Percentiles rank a stretch among this genome's conserved stretches.
Evolutionary conservation across 2,113 vertebrate genomes (phyloP).

Genomic region (Passer montanus): DNA sequence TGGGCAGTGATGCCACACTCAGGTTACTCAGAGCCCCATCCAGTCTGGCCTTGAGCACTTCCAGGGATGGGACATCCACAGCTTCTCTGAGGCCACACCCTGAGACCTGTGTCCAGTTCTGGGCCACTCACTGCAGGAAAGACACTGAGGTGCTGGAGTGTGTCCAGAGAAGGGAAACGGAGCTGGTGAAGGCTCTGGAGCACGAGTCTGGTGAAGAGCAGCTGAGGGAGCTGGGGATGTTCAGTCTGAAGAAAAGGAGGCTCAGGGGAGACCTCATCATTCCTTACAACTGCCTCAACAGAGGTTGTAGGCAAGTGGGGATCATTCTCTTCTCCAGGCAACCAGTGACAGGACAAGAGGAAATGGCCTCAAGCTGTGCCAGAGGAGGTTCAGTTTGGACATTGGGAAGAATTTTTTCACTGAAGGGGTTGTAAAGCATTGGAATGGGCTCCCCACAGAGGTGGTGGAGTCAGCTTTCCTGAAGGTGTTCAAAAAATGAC

Average conservation of each 20-base stretch:
- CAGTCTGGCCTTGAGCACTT: no score
- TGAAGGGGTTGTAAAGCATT: not conserved
- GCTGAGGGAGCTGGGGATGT: not conserved
- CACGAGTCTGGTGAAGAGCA: not conserved
- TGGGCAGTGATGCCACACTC: not conserved
- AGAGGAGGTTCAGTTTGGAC: not conserved
- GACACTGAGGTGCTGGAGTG: not conserved
- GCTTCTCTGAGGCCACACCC: not conserved
- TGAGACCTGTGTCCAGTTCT: not conserved
- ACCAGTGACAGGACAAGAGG: accelerated
- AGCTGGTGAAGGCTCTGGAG: not conserved
- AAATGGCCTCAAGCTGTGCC: not conserved
- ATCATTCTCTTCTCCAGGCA: not conserved
- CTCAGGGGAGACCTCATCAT: not conserved
- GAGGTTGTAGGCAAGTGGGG: not conserved
- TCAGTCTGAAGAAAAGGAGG: not conserved
- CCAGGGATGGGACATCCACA: not conserved
- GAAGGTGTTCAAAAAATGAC: not conserved
- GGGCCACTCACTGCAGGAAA: not conserved
- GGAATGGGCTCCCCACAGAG: not conserved
- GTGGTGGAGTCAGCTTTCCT: not conserved
- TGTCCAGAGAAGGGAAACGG: not conserved
- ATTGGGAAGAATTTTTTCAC: not conserved
- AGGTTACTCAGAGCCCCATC: not conserved
- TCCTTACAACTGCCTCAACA: not conserved